Percentiles rank a stretch among this genome's conserved stretches.
Conservation (phyloP, 1,140 invertebrate genomes). For the Vollenhovia emeryi region DNA sequence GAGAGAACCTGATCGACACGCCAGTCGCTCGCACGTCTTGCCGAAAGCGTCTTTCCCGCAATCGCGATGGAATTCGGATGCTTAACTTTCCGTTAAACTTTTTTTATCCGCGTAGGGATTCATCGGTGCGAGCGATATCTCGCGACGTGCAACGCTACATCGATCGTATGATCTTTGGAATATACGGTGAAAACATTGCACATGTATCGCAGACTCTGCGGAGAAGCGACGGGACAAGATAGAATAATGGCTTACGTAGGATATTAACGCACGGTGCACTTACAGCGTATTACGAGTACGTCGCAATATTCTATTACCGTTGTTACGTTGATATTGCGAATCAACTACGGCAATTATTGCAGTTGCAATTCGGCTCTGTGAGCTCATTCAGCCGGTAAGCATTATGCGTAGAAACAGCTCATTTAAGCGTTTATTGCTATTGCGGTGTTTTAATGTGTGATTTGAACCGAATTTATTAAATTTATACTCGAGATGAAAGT, state of each 20-base stretch:
- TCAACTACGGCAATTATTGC: neutral
- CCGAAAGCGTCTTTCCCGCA: neutral
- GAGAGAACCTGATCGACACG: neutral
- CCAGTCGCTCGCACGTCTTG: neutral
- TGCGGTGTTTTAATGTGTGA: neutral
- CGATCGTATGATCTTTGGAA: neutral
- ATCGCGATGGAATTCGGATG: neutral
- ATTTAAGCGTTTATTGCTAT: neutral
- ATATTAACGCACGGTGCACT: conserved; percentile 12
- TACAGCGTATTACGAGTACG: conserved; percentile 3
- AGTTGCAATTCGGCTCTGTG: neutral
- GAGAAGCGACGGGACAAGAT: neutral
- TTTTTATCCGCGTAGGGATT: neutral
- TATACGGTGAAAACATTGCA: neutral
- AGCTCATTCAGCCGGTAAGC: conserved; percentile 9
- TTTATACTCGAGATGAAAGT: neutral
- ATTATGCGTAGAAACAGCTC: conserved; percentile 9
- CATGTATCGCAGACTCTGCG: neutral
- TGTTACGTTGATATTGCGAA: neutral
- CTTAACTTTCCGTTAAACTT: neutral
- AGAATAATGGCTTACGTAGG: neutral
- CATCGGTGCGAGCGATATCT: neutral
- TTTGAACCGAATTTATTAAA: neutral
- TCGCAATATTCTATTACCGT: neutral
- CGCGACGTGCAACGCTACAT: neutral